Percentiles rank a stretch among this genome's conserved stretches.
Conservation (phyloP, 1,140 invertebrate genomes). For the Saccostrea glomerata region DNA sequence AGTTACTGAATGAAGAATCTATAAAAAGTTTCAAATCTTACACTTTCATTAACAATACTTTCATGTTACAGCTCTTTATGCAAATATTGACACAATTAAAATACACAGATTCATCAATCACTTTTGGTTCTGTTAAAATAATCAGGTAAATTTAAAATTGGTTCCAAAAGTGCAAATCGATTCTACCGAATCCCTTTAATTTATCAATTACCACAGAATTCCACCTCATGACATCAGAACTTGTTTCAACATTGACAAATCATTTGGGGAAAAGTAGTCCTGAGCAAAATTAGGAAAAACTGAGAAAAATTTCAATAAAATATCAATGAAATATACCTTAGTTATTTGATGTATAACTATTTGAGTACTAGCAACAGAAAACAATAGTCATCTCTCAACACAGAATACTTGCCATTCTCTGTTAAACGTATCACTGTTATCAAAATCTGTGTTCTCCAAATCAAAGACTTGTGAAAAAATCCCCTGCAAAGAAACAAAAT, state of each 20-base stretch:
- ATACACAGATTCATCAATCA: conserved; percentile 13
- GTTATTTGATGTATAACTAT: too few relatives aligned
- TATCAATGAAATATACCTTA: too few relatives aligned
- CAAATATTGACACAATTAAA: conserved; percentile 14
- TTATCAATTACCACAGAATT: too few relatives aligned
- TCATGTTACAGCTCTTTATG: neutral
- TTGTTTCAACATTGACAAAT: too few relatives aligned
- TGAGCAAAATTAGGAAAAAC: too few relatives aligned
- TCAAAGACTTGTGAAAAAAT: conserved; percentile 77
- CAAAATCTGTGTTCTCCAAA: conserved; percentile 74
- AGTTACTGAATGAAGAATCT: too few relatives aligned
- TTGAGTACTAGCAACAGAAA: neutral
- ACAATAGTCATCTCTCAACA: neutral
- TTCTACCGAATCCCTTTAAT: too few relatives aligned
- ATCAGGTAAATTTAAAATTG: too few relatives aligned
- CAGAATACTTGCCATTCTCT: conserved; percentile 72
- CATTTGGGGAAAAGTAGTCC: too few relatives aligned
- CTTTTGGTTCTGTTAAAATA: neutral
- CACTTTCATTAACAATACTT: neutral
- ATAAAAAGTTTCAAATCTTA: neutral
- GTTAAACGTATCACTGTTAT: conserved; percentile 75
- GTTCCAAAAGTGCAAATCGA: too few relatives aligned
- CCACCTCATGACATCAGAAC: too few relatives aligned
- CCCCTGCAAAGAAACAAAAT: conserved; percentile 67
- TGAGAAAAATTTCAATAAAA: too few relatives aligned